These are phyloP conservation scores for Rhinatrema bivittatum DNA, from an alignment of 2,797 vertebrate species.

Conservation along the genomic window DNA sequence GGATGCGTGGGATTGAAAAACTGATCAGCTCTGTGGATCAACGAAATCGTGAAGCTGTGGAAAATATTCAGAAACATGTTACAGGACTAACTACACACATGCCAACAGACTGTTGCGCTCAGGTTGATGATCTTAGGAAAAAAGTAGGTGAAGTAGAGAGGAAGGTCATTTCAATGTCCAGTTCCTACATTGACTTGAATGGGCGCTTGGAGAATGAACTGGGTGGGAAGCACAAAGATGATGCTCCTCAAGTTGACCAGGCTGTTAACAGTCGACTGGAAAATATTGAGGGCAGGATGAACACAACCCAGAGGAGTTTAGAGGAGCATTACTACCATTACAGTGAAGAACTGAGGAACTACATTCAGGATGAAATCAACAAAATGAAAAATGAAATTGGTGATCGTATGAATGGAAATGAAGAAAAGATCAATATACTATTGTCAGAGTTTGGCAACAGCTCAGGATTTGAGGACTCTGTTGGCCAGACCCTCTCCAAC, in stretches of 20 bases:
- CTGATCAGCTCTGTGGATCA: conserved; percentile 68
- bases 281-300: conserved; percentile 69
- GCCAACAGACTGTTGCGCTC: conserved; percentile 54
- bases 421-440: conserved; percentile 37
- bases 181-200: conserved; percentile 53
- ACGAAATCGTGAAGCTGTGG: conserved; percentile 60
- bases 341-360: conserved; percentile 58
- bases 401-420: conserved; percentile 44
- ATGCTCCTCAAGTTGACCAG: conserved; percentile 17
- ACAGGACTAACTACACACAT: conserved; percentile 34
- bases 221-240: conserved; percentile 16
- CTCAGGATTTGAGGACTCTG: conserved; percentile 16
- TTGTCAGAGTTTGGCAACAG: conserved; percentile 3
- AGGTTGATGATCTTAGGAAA: conserved; percentile 48
- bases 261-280: conserved; percentile 36
- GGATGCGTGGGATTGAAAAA: conserved; percentile 74
- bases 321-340: conserved; percentile 62
- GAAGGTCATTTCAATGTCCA: conserved; percentile 54
- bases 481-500: conserved; percentile 39
- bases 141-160: conserved; percentile 55
- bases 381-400: conserved; percentile 51
- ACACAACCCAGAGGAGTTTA: conserved; percentile 66
- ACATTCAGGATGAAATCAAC: conserved; percentile 55
- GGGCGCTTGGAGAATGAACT: conserved; percentile 49
- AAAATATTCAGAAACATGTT: conserved; percentile 50